A percentile compares a stretch with the other conserved stretches of the same genome.
These are phyloP conservation scores for Hemichromis elongatus DNA, from an alignment of 2,113 vertebrate genomes.

Conservation along the genomic window DNA sequence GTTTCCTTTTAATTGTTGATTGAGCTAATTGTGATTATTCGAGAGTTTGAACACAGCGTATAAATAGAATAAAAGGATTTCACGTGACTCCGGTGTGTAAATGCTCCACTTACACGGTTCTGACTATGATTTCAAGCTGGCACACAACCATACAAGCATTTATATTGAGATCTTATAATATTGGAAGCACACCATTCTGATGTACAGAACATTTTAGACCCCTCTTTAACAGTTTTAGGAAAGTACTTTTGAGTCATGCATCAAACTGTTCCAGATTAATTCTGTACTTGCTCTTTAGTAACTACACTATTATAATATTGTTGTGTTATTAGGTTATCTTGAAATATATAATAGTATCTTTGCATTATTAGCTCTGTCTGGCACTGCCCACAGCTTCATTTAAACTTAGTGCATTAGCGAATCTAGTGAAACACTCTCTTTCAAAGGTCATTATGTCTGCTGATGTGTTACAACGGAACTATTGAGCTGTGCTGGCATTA, in stretches of 20 bases:
- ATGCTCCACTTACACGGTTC: neutral
- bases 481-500: neutral
- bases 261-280: neutral
- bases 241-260: neutral
- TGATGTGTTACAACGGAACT: neutral
- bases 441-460: neutral
- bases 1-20: neutral
- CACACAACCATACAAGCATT: neutral
- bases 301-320: neutral
- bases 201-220: neutral
- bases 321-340: neutral
- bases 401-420: neutral
- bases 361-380: neutral
- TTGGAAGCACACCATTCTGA: neutral
- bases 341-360: neutral
- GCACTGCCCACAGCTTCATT: neutral
- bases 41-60: rapidly evolving
- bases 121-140: neutral
- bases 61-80: neutral
- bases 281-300: neutral
- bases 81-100: neutral
- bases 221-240: neutral
- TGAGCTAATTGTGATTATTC: neutral
- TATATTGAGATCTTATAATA: neutral
- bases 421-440: neutral